Percentiles rank a stretch among this genome's conserved stretches.
Conservation (phyloP, 2,797 vertebrate genomes). For the Xenops minutus region DNA sequence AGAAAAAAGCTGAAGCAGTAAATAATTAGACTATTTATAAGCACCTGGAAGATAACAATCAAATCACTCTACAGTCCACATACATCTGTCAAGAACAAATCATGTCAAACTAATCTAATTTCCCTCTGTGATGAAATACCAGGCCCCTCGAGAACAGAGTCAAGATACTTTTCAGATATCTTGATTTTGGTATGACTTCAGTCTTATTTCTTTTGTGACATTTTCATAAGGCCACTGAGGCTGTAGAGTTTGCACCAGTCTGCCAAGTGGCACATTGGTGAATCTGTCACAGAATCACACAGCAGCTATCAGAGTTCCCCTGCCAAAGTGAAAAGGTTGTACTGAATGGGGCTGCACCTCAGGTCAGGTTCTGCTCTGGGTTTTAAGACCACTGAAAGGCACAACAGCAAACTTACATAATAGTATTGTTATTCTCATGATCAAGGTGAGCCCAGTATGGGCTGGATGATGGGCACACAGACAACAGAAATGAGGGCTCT, state of each 20-base stretch:
- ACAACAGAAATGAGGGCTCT: background rate
- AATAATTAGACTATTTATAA: constrained; percentile 4
- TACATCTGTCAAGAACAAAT: background rate
- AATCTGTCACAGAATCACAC: background rate
- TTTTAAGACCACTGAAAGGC: background rate
- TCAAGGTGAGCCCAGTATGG: fast-evolving
- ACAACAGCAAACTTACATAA: background rate
- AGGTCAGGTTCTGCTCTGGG: background rate
- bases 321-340: background rate
- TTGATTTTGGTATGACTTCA: background rate
- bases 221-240: background rate
- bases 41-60: constrained; percentile 8
- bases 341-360: background rate
- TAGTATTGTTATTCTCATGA: background rate
- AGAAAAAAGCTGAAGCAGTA: background rate
- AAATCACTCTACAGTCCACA: background rate
- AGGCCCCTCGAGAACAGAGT: background rate
- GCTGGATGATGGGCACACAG: background rate
- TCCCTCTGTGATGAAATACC: background rate
- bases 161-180: background rate
- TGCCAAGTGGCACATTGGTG: background rate
- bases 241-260: background rate
- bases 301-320: background rate
- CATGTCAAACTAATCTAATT: background rate
- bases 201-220: background rate